Base-by-base conservation (phyloP, 1,140 invertebrate genomes). In the Philopotamus ludificatus region DNA sequence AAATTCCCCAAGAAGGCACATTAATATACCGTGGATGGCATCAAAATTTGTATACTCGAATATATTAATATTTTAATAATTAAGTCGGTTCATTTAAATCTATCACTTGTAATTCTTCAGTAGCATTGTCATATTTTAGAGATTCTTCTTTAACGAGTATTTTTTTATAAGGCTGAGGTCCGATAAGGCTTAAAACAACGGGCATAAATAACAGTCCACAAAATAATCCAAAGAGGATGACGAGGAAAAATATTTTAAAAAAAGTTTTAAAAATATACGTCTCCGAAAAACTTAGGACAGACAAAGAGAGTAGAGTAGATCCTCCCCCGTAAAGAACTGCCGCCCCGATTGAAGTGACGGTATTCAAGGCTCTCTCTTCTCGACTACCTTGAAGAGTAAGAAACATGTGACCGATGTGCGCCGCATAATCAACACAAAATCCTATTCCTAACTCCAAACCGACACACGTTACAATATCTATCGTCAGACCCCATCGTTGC, bases 381-480 rank as follows among this genome's bases (percentile, higher is more conserved):
- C 86, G 82, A 65, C 82, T 77, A 18, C 85, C 85, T 53, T 76
- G 77, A 49, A 75, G 76, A 3, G 76, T 83, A 63, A 93, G 81
- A 75, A 93, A 94, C 1, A 87, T 88, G 70, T 93, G 89, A n/a
- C 90, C 91, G 8, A 95, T 87, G 74, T 95, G 92, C 3, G 92
- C 91, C 0, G 92, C 91, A 68, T 94, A 93, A 80, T 95, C 92
- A 1, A 95, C 91, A 72, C 91, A 92, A 26, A 95, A 81, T 28
- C 93, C 92, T 70, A 94, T 89, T n/a, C 88, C 90, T 54, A 95
- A 79, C 71, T 94, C 90, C 8, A 93, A 77, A 63, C 84, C 89
- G 66, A 95, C 92, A 74, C 91, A 93, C 25, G 91, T 91, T 22
- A 93, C 89, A 45, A 91, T 87, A 73, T 95, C 92, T 39, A 95